Base-by-base conservation (phyloP, 2,888 invertebrate genomes). In the Diarsia brunnea region DNA sequence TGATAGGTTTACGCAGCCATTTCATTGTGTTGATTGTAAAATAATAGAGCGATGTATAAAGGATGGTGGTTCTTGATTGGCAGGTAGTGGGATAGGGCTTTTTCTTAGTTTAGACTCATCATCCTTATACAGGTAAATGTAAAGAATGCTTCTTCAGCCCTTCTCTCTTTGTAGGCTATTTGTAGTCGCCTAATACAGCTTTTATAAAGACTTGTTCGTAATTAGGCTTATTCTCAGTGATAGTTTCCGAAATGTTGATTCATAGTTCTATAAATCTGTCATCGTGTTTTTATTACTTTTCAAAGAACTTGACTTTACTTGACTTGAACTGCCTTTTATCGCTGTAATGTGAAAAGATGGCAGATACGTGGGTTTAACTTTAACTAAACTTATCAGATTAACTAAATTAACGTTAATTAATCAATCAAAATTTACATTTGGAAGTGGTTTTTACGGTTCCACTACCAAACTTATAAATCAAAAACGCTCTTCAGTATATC, bases 391-490 rank as follows among this genome's bases (percentile, higher is more conserved):
- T 80, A 84, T 82, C 84, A 61, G 72, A 82, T 76, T 47, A 60
- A 51, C 43, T 73, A 58, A 65, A 82, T 84, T 51, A 68, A 69
- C 4, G n/a, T 73, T 78, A 69, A 69, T 82, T 63, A 72, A 77
- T 84, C 38, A 77, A 80, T 66, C 43, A 77, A 69, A 77, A 84
- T 81, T 81, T 24, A 71, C 61, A 81, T 81, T 71, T 73, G 61
- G 84, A 73, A 81, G 71, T 73, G 69, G 77, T 69, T 73, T 79
- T 77, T 67, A 81, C 71, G 51, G 71, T 81, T 61, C 58, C 47
- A 53, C 58, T 27, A n/a, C 2, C 74, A 58, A 67, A 53, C 12
- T 60, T 49, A 16, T 77, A 77, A 69, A 78, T 81, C 60, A 81
- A 71, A 71, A 72, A 49, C 10, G 12, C 47, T 53, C 27, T 31